Percentiles rank a stretch among this genome's conserved stretches.
Evolutionary conservation across 2,797 vertebrate species (phyloP).

Genomic region (Gallirallus australis): DNA sequence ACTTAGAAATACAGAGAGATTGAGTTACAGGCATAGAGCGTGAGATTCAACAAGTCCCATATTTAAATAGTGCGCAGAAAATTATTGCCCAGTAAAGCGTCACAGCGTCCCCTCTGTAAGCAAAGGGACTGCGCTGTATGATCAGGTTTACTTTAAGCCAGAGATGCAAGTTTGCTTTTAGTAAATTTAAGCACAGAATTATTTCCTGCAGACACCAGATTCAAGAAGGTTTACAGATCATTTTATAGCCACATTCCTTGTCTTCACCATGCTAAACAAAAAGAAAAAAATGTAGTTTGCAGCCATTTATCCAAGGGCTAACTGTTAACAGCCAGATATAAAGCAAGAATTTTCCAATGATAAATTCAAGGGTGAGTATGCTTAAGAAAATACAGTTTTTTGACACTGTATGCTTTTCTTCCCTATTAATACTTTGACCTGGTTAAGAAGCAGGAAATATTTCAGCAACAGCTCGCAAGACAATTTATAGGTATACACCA

Average conservation of each 20-base stretch:
- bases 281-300: neutral
- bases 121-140: neutral
- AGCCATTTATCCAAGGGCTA: conserved; percentile 2
- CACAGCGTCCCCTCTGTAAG: conserved; percentile 13
- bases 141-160: conserved; percentile 42
- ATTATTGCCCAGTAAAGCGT: conserved; percentile 54
- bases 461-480: conserved; percentile 39
- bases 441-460: conserved; percentile 73
- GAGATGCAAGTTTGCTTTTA: conserved; percentile 36
- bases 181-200: conserved; percentile 60
- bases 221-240: neutral
- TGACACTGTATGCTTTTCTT: neutral
- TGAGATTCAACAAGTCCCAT: conserved; percentile 78
- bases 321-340: neutral
- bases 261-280: neutral
- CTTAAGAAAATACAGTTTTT: neutral
- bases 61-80: conserved; percentile 64
- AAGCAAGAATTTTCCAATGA: neutral
- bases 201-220: conserved; percentile 72
- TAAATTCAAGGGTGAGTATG: neutral
- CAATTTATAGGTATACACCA: conserved; percentile 2
- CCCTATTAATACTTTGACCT: neutral
- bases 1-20: conserved; percentile 86
- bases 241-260: neutral
- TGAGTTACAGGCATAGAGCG: conserved; percentile 75